A percentile compares a stretch with the other conserved stretches of the same genome.
phyloP scores from a whole-genome alignment of 2,113 vertebrate genomes.

The Corythornis cristatus region DNA sequence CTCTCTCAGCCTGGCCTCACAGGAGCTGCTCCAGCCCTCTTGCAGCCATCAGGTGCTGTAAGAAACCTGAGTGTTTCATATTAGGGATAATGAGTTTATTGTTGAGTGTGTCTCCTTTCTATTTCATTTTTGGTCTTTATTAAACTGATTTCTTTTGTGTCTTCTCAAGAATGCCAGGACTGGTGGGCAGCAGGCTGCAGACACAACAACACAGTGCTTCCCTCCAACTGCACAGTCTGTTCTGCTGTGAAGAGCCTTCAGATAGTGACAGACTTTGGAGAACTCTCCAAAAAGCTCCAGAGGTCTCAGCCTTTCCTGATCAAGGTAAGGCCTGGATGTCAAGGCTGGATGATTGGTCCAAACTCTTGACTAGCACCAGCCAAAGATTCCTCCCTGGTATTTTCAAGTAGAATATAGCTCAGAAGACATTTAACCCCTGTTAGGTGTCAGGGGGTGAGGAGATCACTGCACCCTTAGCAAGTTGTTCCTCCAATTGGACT shows the following conservation, averaged over 20 bases:
- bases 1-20: too few relatives aligned
- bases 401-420: neutral
- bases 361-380: neutral
- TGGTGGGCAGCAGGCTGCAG: conserved; percentile 72
- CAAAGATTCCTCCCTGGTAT: neutral
- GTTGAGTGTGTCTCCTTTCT: neutral
- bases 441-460: neutral
- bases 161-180: conserved; percentile 69
- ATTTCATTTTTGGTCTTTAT: neutral
- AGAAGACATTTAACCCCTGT: neutral
- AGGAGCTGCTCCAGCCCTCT: too few relatives aligned
- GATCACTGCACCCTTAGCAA: neutral
- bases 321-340: conserved; percentile 69
- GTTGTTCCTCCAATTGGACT: neutral
- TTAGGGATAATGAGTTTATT: neutral
- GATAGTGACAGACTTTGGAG: conserved; percentile 47
- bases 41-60: neutral
- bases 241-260: conserved; percentile 65
- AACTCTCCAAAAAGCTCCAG: conserved; percentile 65
- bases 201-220: conserved; percentile 59
- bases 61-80: neutral
- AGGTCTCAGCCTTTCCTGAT: conserved; percentile 73
- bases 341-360: neutral
- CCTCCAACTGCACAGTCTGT: conserved; percentile 74
- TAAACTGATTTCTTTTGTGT: neutral